Percentiles rank a stretch among this genome's conserved stretches.
phyloP scores from a whole-genome alignment of 2,113 vertebrate species.

The Amblyornis subalaris region DNA sequence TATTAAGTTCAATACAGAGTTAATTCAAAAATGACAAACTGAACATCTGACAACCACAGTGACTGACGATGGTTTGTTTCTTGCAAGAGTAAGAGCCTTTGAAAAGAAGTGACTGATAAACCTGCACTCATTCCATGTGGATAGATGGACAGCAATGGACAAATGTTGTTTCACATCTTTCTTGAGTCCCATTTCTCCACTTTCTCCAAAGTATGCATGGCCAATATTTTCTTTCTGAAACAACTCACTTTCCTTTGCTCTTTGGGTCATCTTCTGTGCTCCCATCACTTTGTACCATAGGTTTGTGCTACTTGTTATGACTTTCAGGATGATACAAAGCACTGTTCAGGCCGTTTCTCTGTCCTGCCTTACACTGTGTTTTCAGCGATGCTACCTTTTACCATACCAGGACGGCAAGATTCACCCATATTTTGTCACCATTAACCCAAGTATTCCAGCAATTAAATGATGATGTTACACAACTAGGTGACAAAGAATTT shows the following conservation, averaged over 20 bases:
- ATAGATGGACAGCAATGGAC: neutral
- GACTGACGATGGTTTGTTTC: neutral
- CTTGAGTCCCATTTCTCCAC: neutral
- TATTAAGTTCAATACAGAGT: neutral
- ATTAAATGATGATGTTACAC: neutral
- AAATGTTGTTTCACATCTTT: neutral
- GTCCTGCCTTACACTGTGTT: neutral
- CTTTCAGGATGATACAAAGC: neutral
- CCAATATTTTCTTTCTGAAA: neutral
- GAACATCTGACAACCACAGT: neutral
- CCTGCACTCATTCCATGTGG: neutral
- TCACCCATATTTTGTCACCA: neutral
- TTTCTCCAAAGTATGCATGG: neutral
- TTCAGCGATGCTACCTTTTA: neutral
- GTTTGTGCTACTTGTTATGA: neutral
- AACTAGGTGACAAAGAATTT: neutral
- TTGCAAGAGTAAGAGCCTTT: neutral
- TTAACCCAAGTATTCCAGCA: neutral
- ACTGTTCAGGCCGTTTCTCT: neutral
- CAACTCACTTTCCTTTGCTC: neutral
- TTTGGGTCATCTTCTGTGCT: neutral
- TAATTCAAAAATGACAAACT: neutral
- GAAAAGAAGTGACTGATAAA: neutral
- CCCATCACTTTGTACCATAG: neutral
- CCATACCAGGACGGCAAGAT: neutral